Conservation (phyloP, 1,140 invertebrate genomes). For the Drosophila nikananu region DNA sequence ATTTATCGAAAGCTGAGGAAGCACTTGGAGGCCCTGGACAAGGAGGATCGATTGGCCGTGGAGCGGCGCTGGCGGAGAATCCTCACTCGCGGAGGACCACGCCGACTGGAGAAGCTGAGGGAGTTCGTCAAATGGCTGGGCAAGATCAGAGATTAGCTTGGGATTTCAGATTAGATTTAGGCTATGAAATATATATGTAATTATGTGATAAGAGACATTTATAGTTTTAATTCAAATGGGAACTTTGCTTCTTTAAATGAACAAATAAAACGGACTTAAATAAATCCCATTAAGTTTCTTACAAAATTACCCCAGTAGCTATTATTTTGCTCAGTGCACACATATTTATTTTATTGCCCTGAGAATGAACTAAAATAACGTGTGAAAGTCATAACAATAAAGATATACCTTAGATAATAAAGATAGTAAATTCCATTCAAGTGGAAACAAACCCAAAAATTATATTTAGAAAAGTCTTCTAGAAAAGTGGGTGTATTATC, state of each 20-base stretch:
- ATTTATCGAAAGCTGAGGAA: constrained; percentile 42
- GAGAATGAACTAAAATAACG: neutral
- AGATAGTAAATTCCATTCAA: constrained; percentile 14
- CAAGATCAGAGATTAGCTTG: constrained; percentile 33
- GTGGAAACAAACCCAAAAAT: neutral
- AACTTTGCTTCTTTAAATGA: neutral
- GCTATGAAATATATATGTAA: neutral
- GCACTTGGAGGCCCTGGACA: constrained; percentile 50
- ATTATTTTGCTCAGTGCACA: neutral
- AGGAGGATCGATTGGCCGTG: constrained; percentile 46
- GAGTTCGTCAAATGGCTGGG: constrained; percentile 62
- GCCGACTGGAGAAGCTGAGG: constrained; percentile 52
- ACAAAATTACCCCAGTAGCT: neutral
- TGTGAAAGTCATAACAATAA: constrained; percentile 10
- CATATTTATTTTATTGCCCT: neutral
- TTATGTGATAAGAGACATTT: constrained; percentile 28
- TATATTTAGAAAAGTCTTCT: neutral
- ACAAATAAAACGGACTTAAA: too few relatives aligned
- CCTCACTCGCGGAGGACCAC: constrained; percentile 34
- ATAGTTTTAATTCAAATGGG: neutral
- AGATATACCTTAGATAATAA: constrained; percentile 1
- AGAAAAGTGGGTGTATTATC: neutral
- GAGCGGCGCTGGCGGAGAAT: constrained; percentile 52
- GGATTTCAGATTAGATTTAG: constrained; percentile 28
- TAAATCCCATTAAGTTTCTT: neutral